Evolutionary conservation across 1,140 invertebrate species (phyloP), one percentile per base, ranked within the genome.

Genomic region (Megalopta genalis): DNA sequence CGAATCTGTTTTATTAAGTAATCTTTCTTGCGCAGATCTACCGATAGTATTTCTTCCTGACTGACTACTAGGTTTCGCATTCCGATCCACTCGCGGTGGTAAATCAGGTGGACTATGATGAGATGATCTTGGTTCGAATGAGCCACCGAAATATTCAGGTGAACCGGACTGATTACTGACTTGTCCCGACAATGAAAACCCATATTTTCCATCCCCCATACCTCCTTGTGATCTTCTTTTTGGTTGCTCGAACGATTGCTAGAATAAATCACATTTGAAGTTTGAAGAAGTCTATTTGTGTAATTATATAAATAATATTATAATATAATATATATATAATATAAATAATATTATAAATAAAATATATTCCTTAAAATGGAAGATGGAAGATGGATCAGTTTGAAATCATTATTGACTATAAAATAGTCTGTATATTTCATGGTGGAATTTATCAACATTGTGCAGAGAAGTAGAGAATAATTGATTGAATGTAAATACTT

Each of bases 31-130:
- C 0, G 93, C 94, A 5, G 93, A 93, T 27, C 94, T 92, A 1
- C 93, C 94, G 65, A 93, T 75, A 0, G 93, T 94, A 21, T 93
- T 93, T 10, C 85, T 86, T 77, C 91, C 86, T 66, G 91, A 88
- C 87, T 92, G 82, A 85, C 90, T 85, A 82, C 92, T 91, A 5
- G 96, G 96, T 89, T 97, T 97, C 6, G 93, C 95, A 68, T 95
- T 95, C 60, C 97, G 94, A 91, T 97, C 97, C 21, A 97, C 95
- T 60, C 96, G 94, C 18, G 97, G 97, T 0, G 97, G 97, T 72
- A 98, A 91, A 93, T 98, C 97, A 7, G 97, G 97, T 12, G 94
- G 94, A 5, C 93, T 93, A 46, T 94, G 94, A 69, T 94, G 94
- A 0, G 94, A 93, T 0, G 94, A 93, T 83, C 94, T 90, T 9